Base-by-base conservation (phyloP, 2,888 invertebrate genomes). In the Zygogramma bicolorata region DNA sequence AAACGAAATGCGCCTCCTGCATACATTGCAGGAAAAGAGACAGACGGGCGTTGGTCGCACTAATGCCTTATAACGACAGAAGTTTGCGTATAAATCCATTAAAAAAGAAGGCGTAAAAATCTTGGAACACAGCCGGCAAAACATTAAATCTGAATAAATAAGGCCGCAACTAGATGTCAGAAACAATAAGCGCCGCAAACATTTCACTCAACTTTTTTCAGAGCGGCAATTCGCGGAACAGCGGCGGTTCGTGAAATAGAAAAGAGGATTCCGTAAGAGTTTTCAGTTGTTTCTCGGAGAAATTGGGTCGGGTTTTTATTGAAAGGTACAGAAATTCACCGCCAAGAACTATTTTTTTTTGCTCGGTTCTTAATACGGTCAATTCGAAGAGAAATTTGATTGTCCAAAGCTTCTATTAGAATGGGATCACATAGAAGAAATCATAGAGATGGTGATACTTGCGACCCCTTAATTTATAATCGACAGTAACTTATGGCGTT, bases 71-170 rank as follows among this genome's bases (percentile, higher is more conserved):
- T 67, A 72, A 72, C 68, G 72, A 68, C 68, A 46, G 53, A 68
- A 72, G 60, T 72, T 72, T 60, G 61, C 72, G 53, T 65, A 81
- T 80, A 80, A 81, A 81, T 80, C 79, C 77, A 79, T 80, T 81
- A 79, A 74, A 72, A 75, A 72, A 70, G 71, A 65, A 65, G 70
- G 68, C 73, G 69, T 59, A 69, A 67, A 65, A 73, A 70, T 73
- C 70, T 66, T 67, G 65, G 67, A 74, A 65, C 46, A 58, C 67
- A 70, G 68, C 74, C 76, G 74, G 61, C 74, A 65, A 65, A 72
- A 73, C 82, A 81, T 82, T 83, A 83, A 83, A 82, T 80, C 79
- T 80, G 79, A 82, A 84, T 83, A 84, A 84, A 84, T 81, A 82
- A 81, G 77, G 70, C 78, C 75, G 79, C 76, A 72, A 75, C 78